Evolutionary conservation across 2,888 invertebrate species (phyloP), one percentile per base, ranked within the genome.

Genomic region (Ophraella communa): DNA sequence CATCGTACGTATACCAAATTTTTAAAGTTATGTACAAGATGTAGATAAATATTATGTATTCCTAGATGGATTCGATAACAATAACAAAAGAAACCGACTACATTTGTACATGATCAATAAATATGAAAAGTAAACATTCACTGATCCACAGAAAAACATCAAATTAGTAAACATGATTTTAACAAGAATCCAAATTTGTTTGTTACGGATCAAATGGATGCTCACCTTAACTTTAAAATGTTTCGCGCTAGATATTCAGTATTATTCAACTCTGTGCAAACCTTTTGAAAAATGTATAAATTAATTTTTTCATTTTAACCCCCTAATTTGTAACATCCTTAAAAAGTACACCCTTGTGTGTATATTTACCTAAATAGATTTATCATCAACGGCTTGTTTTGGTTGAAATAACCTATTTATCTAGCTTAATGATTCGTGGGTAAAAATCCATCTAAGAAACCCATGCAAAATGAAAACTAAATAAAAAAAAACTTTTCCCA

Each of bases 1-100:
- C 81, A 81, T 82, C 80, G 74, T 81, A 81, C 82, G 82, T 82
- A 82, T 82, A 82, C 82, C 78, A 80, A 79, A 72, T 78, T 77
- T 76, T 75, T 68, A 74, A 71, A 64, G 69, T 73, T 80, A 79
- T 81, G 69, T 80, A 81, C 77, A 79, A 71, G 60, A 66, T 65
- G 65, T 66, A 66, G 58, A 66, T 67, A 68, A 64, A 59, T 70
- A 61, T 65, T 63, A 63, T 57, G 55, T 62, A 30, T 57, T 56
- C 47, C 52, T 61, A 57, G 18, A 51, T 62, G 61, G 57, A 57
- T 52, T 18, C 17, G 7, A 7, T 30, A 35, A 35, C 7, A 35
- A 35, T 14, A 39, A 39, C 39, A 39, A 39, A n/a, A 39, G 7
- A 17, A 39, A 39, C 17, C 14, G 14, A 14, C 14, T 39, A 39